These are phyloP conservation scores for Creontiades dilutus DNA, from an alignment of 2,888 invertebrate genomes.

Conservation along the genomic window DNA sequence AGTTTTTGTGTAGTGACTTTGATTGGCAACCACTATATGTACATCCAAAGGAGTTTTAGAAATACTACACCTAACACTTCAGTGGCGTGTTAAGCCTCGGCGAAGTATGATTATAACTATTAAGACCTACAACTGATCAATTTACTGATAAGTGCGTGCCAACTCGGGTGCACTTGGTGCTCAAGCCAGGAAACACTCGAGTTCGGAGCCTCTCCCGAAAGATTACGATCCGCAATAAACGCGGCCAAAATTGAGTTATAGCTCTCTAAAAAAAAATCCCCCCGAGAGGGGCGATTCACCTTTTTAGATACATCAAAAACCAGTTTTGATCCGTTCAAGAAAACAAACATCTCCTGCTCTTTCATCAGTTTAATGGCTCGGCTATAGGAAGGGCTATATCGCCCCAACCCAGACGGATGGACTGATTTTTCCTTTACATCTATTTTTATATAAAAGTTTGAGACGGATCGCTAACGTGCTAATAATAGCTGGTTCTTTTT, in stretches of 20 bases:
- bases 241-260: conserved; percentile 35
- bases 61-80: neutral
- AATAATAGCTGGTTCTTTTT: conserved; percentile 15
- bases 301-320: conserved; percentile 21
- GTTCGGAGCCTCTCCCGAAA: neutral
- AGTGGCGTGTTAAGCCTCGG: neutral
- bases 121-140: neutral
- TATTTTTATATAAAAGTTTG: conserved; percentile 22
- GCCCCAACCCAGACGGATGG: conserved; percentile 10
- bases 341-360: conserved; percentile 28
- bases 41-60: neutral
- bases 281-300: conserved; percentile 37
- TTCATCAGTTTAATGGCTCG: conserved; percentile 27
- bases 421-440: neutral
- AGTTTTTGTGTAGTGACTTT: neutral
- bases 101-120: neutral
- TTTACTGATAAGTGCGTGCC: conserved; percentile 35
- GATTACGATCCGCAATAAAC: conserved; percentile 34
- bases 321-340: conserved; percentile 21
- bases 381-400: neutral
- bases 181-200: conserved; percentile 17
- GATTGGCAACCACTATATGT: neutral
- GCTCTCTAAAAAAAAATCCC: neutral
- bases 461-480: conserved; percentile 23
- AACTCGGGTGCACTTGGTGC: conserved; percentile 8